Percentiles rank a stretch among this genome's conserved stretches.
These are phyloP conservation scores for Phaethornis superciliosus DNA, from an alignment of 2,113 vertebrate species.

Conservation along the genomic window DNA sequence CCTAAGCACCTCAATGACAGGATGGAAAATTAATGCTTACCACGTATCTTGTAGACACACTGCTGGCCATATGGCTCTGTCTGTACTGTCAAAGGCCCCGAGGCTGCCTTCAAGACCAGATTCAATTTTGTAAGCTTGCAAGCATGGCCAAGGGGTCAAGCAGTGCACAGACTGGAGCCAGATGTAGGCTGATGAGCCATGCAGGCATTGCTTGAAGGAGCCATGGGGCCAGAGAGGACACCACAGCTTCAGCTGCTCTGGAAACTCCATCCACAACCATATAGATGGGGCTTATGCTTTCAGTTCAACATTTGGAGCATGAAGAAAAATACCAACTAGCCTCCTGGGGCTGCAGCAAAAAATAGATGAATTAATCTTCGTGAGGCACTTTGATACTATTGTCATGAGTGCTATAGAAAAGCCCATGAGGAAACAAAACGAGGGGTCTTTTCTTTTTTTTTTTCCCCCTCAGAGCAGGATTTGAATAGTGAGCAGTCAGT, in stretches of 20 bases:
- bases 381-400: conserved; percentile 53
- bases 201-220: background rate
- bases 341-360: conserved; percentile 51
- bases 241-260: background rate
- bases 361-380: conserved; percentile 67
- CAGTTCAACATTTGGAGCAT: conserved; percentile 22
- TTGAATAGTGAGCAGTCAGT: conserved; percentile 40
- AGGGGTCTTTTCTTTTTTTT: background rate
- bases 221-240: background rate
- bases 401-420: conserved; percentile 58
- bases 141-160: conserved; percentile 13
- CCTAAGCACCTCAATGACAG: background rate
- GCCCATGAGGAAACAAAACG: conserved; percentile 33
- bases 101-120: conserved; percentile 17
- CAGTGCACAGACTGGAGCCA: conserved; percentile 34
- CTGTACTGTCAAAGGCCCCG: background rate
- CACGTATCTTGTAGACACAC: background rate
- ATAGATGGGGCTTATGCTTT: conserved; percentile 14
- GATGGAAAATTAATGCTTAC: conserved; percentile 11
- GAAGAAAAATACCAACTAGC: conserved; percentile 45
- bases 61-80: conserved; percentile 12
- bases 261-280: background rate
- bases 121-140: conserved; percentile 25
- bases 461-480: conserved; percentile 31
- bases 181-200: background rate